A percentile compares a stretch with the other conserved stretches of the same genome.
These are phyloP conservation scores for Phainopepla nitens DNA, from an alignment of 2,113 vertebrate species.

Conservation along the genomic window DNA sequence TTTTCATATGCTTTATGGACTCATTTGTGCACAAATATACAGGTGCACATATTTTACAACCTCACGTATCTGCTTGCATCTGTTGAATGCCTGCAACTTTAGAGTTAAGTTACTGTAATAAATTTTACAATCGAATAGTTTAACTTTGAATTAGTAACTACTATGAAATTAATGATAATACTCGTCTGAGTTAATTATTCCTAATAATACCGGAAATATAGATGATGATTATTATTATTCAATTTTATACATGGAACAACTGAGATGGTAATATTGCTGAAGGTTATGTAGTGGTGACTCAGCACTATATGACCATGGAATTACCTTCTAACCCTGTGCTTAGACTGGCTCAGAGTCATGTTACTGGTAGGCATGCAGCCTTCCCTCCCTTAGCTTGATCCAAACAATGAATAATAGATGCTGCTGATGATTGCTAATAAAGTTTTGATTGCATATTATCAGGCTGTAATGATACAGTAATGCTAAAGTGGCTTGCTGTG, in stretches of 20 bases:
- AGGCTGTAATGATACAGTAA: not conserved
- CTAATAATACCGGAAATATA: not conserved
- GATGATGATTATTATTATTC: not conserved
- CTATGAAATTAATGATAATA: not conserved
- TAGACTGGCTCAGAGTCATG: not conserved
- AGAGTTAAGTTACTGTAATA: not conserved
- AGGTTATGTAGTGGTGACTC: not conserved
- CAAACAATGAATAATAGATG: constrained; percentile 44
- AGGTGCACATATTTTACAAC: not conserved
- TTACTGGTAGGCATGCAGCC: not conserved
- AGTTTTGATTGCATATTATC: constrained; percentile 48
- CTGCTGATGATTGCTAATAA: constrained; percentile 25
- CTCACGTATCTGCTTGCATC: not conserved
- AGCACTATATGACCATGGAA: not conserved
- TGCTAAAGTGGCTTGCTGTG: not conserved
- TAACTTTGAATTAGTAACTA: not conserved
- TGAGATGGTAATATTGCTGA: not conserved
- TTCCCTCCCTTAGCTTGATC: not conserved
- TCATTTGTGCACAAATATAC: not conserved
- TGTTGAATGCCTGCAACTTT: not conserved
- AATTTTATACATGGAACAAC: not conserved
- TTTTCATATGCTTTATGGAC: not conserved
- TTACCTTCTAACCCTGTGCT: not conserved
- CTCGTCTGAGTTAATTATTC: not conserved
- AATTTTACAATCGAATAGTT: not conserved